These are phyloP conservation scores for Hydropsyche tenuis DNA, from an alignment of 1,140 invertebrate species.

Conservation along the genomic window DNA sequence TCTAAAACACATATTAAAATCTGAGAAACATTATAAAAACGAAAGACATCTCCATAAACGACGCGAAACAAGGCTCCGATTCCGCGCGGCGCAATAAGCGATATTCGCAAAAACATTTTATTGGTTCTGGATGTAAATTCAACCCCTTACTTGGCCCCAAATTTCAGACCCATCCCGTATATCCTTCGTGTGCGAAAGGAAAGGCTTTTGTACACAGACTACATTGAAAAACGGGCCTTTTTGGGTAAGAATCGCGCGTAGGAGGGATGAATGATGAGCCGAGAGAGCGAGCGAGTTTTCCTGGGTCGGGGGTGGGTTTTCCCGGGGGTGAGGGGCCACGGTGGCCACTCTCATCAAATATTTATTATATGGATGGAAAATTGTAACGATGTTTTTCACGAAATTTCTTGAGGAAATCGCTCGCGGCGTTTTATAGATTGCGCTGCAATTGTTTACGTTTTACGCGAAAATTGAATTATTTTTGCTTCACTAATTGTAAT, in stretches of 20 bases:
- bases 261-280: slow-evolving; percentile 31
- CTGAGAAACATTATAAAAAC: no score
- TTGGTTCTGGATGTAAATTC: slow-evolving; percentile 22
- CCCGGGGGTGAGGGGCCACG: not conserved
- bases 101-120: slow-evolving; percentile 21
- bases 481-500: no score
- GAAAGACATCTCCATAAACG: no score
- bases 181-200: slow-evolving; percentile 12
- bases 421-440: not conserved
- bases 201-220: not conserved
- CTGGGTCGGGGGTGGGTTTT: not conserved
- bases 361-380: slow-evolving; percentile 39
- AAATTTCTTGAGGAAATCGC: slow-evolving; percentile 6
- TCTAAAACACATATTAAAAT: no score
- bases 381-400: slow-evolving; percentile 33
- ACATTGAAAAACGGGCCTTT: slow-evolving; percentile 38
- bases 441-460: no score
- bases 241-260: slow-evolving; percentile 29
- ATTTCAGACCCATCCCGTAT: not conserved
- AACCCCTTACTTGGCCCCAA: not conserved
- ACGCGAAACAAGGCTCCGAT: no score
- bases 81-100: not conserved
- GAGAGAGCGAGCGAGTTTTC: not conserved
- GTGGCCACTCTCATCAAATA: slow-evolving; percentile 37
- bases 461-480: no score